A percentile compares a stretch with the other conserved stretches of the same genome.
These are phyloP conservation scores for Acanthopagrus latus DNA, from an alignment of 2,797 vertebrate species.

Conservation along the genomic window DNA sequence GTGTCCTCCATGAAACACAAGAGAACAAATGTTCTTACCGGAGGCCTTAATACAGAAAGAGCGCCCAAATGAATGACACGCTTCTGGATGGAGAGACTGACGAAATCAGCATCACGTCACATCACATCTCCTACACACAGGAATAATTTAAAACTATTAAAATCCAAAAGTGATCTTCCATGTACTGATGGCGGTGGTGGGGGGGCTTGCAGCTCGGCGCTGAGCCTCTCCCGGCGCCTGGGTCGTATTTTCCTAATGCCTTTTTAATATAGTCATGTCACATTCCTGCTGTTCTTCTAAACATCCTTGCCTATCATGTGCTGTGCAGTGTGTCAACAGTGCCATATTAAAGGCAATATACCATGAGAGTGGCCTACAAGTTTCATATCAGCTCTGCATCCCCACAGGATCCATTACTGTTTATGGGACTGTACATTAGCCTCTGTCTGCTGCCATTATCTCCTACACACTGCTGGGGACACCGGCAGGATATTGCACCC, in stretches of 20 bases:
- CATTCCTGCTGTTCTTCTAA: slow-evolving; percentile 71
- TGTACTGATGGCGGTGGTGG: slow-evolving; percentile 28
- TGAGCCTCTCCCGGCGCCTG: slow-evolving; percentile 20
- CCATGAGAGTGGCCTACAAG: slow-evolving; percentile 62
- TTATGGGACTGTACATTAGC: slow-evolving; percentile 79
- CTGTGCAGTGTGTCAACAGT: slow-evolving; percentile 64
- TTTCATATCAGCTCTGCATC: slow-evolving; percentile 71
- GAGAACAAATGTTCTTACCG: slow-evolving; percentile 8
- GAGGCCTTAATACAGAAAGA: slow-evolving; percentile 43
- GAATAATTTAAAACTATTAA: slow-evolving; percentile 70
- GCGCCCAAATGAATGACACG: slow-evolving; percentile 65
- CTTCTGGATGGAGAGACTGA: slow-evolving; percentile 56
- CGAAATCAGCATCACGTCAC: slow-evolving; percentile 58
- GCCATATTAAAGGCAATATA: slow-evolving; percentile 81
- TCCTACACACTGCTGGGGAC: slow-evolving; percentile 51
- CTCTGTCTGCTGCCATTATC: slow-evolving; percentile 69
- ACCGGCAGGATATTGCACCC: slow-evolving; percentile 43
- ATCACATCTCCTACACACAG: slow-evolving; percentile 52
- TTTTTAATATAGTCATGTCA: slow-evolving; percentile 73
- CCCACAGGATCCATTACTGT: slow-evolving; percentile 77
- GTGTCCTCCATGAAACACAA: slow-evolving; percentile 51
- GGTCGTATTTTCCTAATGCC: slow-evolving; percentile 66
- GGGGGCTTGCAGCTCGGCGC: slow-evolving; percentile 30
- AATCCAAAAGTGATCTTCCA: slow-evolving; percentile 51
- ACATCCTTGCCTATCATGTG: slow-evolving; percentile 62